Evolutionary conservation across 2,888 invertebrate genomes (phyloP), one percentile per base, ranked within the genome.

Genomic region (Pardosa pseudoannulata): DNA sequence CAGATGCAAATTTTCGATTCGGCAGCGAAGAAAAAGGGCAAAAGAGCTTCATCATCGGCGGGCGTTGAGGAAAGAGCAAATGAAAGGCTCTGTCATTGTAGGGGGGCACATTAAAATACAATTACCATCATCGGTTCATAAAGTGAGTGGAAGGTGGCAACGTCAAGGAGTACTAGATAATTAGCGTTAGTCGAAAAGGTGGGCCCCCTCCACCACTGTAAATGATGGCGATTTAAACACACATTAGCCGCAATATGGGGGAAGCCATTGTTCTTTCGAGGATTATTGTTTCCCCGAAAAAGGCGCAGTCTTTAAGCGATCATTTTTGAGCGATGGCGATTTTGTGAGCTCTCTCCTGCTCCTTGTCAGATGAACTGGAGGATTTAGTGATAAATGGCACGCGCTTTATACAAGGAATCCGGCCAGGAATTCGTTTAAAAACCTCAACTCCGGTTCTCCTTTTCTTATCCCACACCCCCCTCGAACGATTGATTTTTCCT

Each of bases 161-260:
- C 27, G 56, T 31, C 23, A 70, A 82, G 71, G 85, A 86, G 79
- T 74, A 67, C 31, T 31, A 68, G 78, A 85, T 85, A 85, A 85
- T 85, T 85, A 85, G 83, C 78, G 67, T 75, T 31, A 74, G 81
- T 76, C 65, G 82, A 71, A 83, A n/a, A 83, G 72, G 76, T 71
- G 71, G 78, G 78, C 32, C 56, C 19, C 76, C 74, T 31, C 64
- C 73, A 78, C n/a, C n/a, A n/a, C n/a, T 41, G 85, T 86, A 79
- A 86, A 86, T 86, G 85, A 86, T 86, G 74, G 85, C 85, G 79
- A 86, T 86, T 86, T 86, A 86, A 86, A 79, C 85, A 72, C 78
- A 75, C 85, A 85, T 85, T 85, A 85, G 41, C 78, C 67, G 79
- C 85, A 85, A 85, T 85, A 78, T n/a, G 76, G 71, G 76, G 36